phyloP scores from a whole-genome alignment of 1,140 invertebrate species.

The Drosophila willistoni region DNA sequence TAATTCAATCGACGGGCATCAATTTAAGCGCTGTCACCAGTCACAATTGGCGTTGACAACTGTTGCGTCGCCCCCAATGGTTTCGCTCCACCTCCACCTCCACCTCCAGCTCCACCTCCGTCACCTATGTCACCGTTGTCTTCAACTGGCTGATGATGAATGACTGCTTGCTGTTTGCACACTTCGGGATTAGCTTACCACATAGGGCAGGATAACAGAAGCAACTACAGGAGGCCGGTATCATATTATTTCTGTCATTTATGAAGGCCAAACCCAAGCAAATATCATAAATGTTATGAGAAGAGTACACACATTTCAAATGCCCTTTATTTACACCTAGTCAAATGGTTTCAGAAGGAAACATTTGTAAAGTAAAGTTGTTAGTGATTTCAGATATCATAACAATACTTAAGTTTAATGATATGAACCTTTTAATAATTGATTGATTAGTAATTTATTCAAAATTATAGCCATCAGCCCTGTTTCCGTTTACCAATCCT shows the following conservation, averaged over 20 bases:
- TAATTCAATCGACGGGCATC: constrained; percentile 76
- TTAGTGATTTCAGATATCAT: too few species aligned
- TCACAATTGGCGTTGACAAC: constrained; percentile 66
- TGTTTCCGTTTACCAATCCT: too few species aligned
- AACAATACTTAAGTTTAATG: too few species aligned
- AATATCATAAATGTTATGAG: constrained; percentile 23
- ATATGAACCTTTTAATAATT: too few species aligned
- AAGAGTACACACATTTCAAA: background rate
- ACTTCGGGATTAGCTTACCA: constrained; percentile 67
- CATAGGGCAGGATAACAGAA: constrained; percentile 49
- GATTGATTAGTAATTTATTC: too few species aligned
- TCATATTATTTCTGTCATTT: constrained; percentile 55
- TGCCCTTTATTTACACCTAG: constrained; percentile 23
- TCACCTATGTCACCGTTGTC: background rate
- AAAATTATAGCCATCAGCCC: too few species aligned
- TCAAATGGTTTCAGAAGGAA: too few species aligned
- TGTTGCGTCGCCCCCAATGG: constrained; percentile 33
- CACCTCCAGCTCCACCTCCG: background rate
- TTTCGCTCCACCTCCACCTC: background rate
- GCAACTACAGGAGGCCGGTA: constrained; percentile 41
- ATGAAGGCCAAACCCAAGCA: constrained; percentile 46
- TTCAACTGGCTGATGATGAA: constrained; percentile 39
- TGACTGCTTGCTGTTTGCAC: constrained; percentile 52
- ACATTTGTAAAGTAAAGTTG: too few species aligned
- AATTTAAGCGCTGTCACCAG: constrained; percentile 74